Base-by-base conservation (phyloP, 2,797 vertebrate species). In the Mormyrus hasselquistii region DNA sequence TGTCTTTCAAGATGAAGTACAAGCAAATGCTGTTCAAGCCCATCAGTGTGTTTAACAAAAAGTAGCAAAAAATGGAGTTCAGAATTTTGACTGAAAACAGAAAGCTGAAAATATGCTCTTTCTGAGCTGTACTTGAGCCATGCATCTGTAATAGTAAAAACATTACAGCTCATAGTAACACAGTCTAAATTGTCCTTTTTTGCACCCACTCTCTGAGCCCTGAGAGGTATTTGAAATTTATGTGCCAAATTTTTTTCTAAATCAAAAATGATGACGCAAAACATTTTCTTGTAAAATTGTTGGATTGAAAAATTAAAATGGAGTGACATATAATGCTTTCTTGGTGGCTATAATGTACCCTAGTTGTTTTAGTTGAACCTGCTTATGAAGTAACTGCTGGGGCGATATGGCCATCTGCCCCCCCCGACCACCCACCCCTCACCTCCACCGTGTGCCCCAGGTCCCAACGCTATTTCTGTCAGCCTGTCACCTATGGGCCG, bases 381-480 rank as follows among this genome's bases (percentile, higher is more conserved):
- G n/a, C 22, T 8, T 8, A 62, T 82, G 41, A 82, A 8, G 14
- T 82, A 12, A 2, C 41, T 82, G 76, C 22, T 16, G 9, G 19
- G 14, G 73, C 38, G 25, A 12, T 65, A 22, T 79, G 34, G 14
- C 29, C 14, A 10, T 14, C 69, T 57, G 50, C 4, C 1, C 29
- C 29, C 29, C 29, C 29, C n/a, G 4, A 3, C 50, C 4, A 10
- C 6, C 16, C 41, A n/a, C 14, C n/a, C 6, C 7, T 38, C 34
- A 7, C 5, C 7, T 6, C 59, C 69, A 1, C 9, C 50, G 0
- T 12, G 1, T 22, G n/a, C 12, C 0, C 0, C 86, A 99, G 99
- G 98, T 94, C 98, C 98, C 2, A 99, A 99, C 53, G 99, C 98
- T 52, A 99, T 99, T 94, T 99, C 99, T 0, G 99, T 99, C 88